Base-by-base conservation (phyloP, 1,140 invertebrate genomes). In the Drosophila ohnishii region DNA sequence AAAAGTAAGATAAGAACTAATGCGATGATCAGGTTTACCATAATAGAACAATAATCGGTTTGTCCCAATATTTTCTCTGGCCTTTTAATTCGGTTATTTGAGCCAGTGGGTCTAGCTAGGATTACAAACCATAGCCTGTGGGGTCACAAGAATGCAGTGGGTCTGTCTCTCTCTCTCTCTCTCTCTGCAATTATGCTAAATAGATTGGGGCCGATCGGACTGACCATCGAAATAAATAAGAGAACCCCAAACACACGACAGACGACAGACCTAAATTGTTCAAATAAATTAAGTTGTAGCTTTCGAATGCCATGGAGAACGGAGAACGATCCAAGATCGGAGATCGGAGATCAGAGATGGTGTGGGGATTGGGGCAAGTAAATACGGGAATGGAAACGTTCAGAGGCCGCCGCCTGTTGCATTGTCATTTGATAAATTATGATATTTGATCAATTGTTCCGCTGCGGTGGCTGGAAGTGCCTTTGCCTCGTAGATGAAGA, bases 361-460 rank as follows among this genome's bases (percentile, higher is more conserved):
- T 69, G 69, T 87, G 83, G 83, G 83, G 79, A 82, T 87, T 86
- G 83, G 82, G 82, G 84, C 76, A 88, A 84, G 76, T 71, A 87
- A 87, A 88, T 70, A 87, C 66, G 72, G 70, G 82, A 85, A 78
- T 63, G 64, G 47, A 66, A 75, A 78, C 66, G 80, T 74, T 67
- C 75, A 84, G 83, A 87, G 84, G 79, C 85, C 64, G 83, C 66
- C 51, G 72, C 69, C 72, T 65, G 62, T 80, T 75, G 78, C 86
- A 90, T 90, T 90, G 85, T 89, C 86, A 86, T 90, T 89, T 89
- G 86, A 89, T 89, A 89, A 89, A 89, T 89, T 89, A 89, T 90
- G 86, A 81, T 89, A 90, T 89, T 89, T 89, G 86, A 89, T 89
- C 86, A 89, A 89, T 89, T 89, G 86, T 89, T 89, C 81, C 84